phyloP scores from a whole-genome alignment of 2,113 vertebrate genomes.

The Psophia crepitans region DNA sequence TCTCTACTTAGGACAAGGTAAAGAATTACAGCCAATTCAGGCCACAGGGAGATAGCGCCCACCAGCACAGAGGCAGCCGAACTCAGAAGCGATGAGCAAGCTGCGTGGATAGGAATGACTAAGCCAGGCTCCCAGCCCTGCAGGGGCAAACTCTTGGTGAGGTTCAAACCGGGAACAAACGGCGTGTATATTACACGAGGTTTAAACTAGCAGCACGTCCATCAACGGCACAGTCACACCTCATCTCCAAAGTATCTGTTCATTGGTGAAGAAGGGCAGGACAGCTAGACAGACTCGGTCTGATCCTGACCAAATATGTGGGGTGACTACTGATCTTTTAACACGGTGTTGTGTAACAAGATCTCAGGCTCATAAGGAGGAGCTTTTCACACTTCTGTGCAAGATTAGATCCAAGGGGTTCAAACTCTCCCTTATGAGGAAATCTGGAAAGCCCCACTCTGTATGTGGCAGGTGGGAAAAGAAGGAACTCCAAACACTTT shows the following conservation, averaged over 20 bases:
- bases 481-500: not conserved
- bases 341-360: not conserved
- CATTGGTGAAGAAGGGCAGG: not conserved
- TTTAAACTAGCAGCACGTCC: not conserved
- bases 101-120: not conserved
- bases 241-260: not conserved
- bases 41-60: not conserved
- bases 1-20: not conserved
- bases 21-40: not conserved
- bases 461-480: not conserved
- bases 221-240: not conserved
- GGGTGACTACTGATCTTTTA: not conserved
- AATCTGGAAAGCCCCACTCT: not conserved
- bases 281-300: not conserved
- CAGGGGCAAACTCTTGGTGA: not conserved
- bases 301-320: not conserved
- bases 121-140: not conserved
- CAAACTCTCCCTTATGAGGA: not conserved
- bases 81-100: not conserved
- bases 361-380: not conserved
- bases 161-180: not conserved
- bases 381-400: not conserved
- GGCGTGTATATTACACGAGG: accelerated
- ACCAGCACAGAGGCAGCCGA: not conserved
- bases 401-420: not conserved